These are phyloP conservation scores for Lemur catta DNA, from an alignment of 2,797 vertebrate species.

Conservation along the genomic window DNA sequence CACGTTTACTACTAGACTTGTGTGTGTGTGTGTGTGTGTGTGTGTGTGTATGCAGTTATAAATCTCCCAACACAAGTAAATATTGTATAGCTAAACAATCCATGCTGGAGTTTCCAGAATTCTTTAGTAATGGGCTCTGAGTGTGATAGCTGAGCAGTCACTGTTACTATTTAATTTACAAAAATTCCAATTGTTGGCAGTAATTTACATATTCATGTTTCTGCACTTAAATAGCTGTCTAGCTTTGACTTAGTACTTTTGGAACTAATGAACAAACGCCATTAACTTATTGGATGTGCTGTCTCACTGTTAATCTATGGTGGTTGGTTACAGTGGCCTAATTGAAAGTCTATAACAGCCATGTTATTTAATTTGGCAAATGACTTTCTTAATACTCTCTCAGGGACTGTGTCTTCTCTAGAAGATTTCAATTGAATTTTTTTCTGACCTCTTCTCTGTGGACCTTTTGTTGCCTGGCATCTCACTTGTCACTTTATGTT, in stretches of 20 bases:
- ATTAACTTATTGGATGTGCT: background rate
- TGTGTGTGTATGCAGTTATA: background rate
- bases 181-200: background rate
- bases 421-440: background rate
- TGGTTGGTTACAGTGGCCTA: background rate
- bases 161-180: background rate
- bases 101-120: background rate
- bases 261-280: conserved; percentile 12
- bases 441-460: background rate
- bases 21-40: background rate
- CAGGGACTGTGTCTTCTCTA: background rate
- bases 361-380: conserved; percentile 21
- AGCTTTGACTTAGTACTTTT: background rate
- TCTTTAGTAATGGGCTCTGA: background rate
- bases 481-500: background rate
- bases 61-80: background rate
- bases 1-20: background rate
- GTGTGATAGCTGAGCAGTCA: background rate
- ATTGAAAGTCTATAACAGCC: background rate
- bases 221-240: background rate
- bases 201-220: background rate
- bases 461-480: background rate
- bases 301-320: background rate
- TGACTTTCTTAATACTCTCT: background rate
- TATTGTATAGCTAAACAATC: background rate